phyloP scores from a whole-genome alignment of 2,113 vertebrate genomes.

The Tonatia bakeri region DNA sequence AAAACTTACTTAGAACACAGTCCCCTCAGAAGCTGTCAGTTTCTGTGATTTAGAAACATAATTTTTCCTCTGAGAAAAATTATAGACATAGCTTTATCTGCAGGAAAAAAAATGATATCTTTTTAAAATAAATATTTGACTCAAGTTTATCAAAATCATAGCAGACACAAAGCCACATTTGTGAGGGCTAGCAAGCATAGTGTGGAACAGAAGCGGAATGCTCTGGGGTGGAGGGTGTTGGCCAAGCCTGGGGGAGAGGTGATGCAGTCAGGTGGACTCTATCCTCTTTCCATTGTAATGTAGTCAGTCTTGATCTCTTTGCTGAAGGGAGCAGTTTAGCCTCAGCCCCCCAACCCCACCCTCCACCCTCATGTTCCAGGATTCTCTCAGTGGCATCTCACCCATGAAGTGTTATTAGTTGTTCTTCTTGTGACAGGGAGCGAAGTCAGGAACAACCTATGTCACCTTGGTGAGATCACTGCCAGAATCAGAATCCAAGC shows the following conservation, averaged over 20 bases:
- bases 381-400: neutral
- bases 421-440: neutral
- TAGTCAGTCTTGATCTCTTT: too few species aligned
- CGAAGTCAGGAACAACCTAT: neutral
- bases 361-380: too few species aligned
- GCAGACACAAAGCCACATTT: neutral
- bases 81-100: neutral
- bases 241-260: neutral
- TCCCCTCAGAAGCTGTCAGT: neutral
- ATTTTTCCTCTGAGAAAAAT: neutral
- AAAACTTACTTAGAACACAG: neutral
- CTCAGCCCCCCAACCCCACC: too few species aligned
- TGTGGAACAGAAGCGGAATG: neutral
- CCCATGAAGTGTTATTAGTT: neutral
- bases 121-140: neutral
- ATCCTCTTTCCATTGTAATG: neutral
- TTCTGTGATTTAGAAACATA: neutral
- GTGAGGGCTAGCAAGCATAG: neutral
- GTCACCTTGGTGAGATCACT: neutral
- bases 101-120: neutral
- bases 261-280: neutral
- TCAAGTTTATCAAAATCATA: neutral
- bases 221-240: rapidly evolving
- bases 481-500: neutral
- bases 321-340: neutral